Base-by-base conservation (phyloP, 2,888 invertebrate genomes). In the Orthonevra nobilis region DNA sequence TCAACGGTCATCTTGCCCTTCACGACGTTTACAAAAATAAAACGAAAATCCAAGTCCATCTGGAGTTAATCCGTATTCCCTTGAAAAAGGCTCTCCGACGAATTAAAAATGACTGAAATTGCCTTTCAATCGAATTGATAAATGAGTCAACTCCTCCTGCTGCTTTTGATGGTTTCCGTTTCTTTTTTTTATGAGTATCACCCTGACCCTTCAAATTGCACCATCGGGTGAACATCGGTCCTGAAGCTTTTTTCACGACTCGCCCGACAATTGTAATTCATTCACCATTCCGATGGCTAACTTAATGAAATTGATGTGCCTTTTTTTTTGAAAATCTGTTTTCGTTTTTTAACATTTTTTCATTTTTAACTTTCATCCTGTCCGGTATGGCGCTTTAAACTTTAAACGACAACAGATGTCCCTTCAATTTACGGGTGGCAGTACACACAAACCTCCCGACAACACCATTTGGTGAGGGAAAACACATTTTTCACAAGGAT, bases 251-350 rank as follows among this genome's bases (percentile, higher is more conserved):
- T n/a, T n/a, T n/a, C n/a, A n/a, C n/a, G n/a, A n/a, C n/a, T n/a
- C n/a, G n/a, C 52, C 54, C 50, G 60, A 69, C 69, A 69, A 58
- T 69, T 60, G 60, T 60, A 38, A 38, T 26, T 64, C 69, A 69
- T 75, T 69, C 40, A 30, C 50, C 48, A 68, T 54, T 61, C 69
- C 60, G 38, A 10, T 23, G 46, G 32, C 60, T 34, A 50, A 32
- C 46, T 69, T 63, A 61, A 69, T 69, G 69, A 56, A 69, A 56
- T 54, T 75, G 61, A 61, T 48, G 46, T 69, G 61, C 69, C 34
- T 44, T 61, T 75, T 69, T 60, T 23, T 23, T 23, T 23, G 3
- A 4, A 4, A 4, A 23, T 4, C 23, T 23, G 3, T 23, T 5
- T 23, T 3, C 5, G 23, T 23, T 23, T 23, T 23, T 23, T n/a